A percentile compares a stretch with the other conserved stretches of the same genome.
Evolutionary conservation across 2,888 invertebrate species (phyloP).

Genomic region (Epinotia ramella): DNA sequence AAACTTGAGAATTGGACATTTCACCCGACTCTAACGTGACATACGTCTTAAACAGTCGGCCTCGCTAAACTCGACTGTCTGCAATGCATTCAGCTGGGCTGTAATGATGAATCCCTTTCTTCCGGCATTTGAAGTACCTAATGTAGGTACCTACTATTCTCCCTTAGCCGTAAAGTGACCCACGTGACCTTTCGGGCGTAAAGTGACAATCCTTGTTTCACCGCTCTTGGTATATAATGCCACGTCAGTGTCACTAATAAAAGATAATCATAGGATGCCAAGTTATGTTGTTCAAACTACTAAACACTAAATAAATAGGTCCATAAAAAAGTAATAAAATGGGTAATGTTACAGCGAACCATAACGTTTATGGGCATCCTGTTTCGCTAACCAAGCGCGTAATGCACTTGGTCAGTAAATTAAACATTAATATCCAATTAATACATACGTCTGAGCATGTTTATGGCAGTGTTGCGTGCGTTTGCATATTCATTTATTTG

Average conservation of each 20-base stretch:
- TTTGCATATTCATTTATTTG: background rate
- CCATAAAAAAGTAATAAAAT: constrained; percentile 32
- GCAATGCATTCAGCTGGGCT: no score
- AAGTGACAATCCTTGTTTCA: background rate
- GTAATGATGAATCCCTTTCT: no score
- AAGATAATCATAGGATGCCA: background rate
- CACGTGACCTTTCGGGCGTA: background rate
- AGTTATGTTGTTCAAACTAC: background rate
- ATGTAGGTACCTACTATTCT: no score
- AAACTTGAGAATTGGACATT: no score
- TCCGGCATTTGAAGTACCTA: no score
- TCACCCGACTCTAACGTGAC: no score
- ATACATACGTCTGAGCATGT: background rate
- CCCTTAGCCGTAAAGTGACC: background rate
- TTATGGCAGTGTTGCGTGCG: no score
- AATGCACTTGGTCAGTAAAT: constrained; percentile 16
- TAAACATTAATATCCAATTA: constrained; percentile 7
- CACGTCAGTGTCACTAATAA: background rate
- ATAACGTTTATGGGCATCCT: constrained; percentile 28
- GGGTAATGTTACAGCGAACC: constrained; percentile 18
- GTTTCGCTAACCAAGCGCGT: constrained; percentile 27
- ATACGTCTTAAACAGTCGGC: no score
- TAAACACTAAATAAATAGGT: constrained; percentile 15
- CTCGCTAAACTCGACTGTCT: no score
- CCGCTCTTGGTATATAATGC: background rate